A percentile compares a stretch with the other conserved stretches of the same genome.
phyloP scores from a whole-genome alignment of 2,888 invertebrate genomes.

The Geophilus truncorum region DNA sequence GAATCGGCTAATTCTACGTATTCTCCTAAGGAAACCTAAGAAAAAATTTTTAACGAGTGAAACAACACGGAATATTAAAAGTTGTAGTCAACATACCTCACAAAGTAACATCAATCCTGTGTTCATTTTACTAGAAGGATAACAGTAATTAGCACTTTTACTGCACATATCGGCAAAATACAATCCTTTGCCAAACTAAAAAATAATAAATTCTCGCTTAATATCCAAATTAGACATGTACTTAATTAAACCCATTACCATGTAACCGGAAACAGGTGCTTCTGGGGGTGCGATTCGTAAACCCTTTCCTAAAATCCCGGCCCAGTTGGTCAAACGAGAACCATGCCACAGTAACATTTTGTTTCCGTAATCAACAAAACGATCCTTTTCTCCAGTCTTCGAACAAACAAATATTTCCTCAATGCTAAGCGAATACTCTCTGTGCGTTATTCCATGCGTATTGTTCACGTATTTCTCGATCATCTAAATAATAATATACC shows the following conservation, averaged over 20 bases:
- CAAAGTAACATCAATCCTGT: conserved; percentile 53
- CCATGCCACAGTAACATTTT: conserved; percentile 54
- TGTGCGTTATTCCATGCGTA: conserved; percentile 53
- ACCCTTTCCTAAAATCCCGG: conserved; percentile 53
- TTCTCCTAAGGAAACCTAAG: conserved; percentile 50
- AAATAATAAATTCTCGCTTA: background rate
- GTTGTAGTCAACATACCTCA: conserved; percentile 45
- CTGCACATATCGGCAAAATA: conserved; percentile 57
- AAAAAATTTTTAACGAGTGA: too few species aligned
- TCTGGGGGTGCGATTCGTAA: conserved; percentile 54
- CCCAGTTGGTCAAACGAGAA: conserved; percentile 53
- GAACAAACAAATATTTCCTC: conserved; percentile 48
- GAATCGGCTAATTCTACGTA: conserved; percentile 46
- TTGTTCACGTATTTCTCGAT: conserved; percentile 49
- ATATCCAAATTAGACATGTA: too few species aligned
- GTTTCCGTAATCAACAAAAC: conserved; percentile 49
- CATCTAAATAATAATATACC: too few species aligned
- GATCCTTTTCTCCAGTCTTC: conserved; percentile 46
- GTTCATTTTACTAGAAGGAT: conserved; percentile 46
- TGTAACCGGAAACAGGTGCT: conserved; percentile 54
- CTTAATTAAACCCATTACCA: too few species aligned
- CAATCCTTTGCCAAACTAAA: conserved; percentile 38
- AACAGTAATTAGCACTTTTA: conserved; percentile 54
- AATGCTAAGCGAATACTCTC: conserved; percentile 50
- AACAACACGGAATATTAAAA: too few species aligned